Base-by-base conservation (phyloP, 2,888 invertebrate species). In the Elegia similella region DNA sequence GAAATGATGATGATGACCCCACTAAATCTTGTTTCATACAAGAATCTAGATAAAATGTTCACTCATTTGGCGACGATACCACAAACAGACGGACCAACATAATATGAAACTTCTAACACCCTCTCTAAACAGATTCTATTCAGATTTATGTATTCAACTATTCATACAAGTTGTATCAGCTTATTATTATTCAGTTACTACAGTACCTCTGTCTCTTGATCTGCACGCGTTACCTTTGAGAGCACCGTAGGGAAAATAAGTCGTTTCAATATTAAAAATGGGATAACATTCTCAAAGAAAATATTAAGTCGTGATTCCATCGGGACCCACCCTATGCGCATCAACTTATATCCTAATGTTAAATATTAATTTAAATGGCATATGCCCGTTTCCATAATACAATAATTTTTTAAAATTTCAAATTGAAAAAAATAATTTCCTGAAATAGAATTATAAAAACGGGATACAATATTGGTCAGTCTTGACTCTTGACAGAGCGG, bases 231-330 rank as follows among this genome's bases (percentile, higher is more conserved):
- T 81, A 76, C 81, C 83, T 87, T 88, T 88, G 86, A 82, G 82
- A 81, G 79, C 75, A 77, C 74, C 75, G 75, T 67, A 70, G 78
- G 74, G 80, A 76, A 75, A 83, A 84, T 81, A 82, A 85, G 82
- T 80, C 80, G 76, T 76, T 87, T 78, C 79, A 85, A 87, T 88
- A 89, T 87, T 88, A 86, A 88, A 88, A 87, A 87, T 83, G 82
- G 84, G 82, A 85, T 85, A 88, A 87, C 86, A 84, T 86, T 84
- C 82, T 86, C 85, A 88, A 87, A 88, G 88, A 88, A 90, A 87
- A 89, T 88, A 88, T 88, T 88, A 88, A 88, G 86, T 81, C 81
- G 84, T 78, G 78, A 82, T 82, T 86, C 90, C 86, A 67, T 63
- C 60, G 86, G 84, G 88, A 86, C 74, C 73, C 71, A 78, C 87